Base-by-base conservation (phyloP, 2,888 invertebrate genomes). In the Xiphydria camelus region DNA sequence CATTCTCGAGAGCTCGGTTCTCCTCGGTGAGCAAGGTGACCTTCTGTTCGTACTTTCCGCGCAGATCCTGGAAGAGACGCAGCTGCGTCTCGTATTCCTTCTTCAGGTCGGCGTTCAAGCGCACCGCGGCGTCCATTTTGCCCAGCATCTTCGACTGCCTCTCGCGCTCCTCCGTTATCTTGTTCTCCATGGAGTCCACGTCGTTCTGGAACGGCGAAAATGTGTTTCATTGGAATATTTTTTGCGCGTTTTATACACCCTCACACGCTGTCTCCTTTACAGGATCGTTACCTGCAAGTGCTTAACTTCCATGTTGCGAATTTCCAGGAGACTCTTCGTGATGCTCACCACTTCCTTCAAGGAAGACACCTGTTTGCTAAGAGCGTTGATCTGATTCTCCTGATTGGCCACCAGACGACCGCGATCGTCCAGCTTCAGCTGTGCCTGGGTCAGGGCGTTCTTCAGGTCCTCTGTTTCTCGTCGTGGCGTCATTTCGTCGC, bases 341-440 rank as follows among this genome's bases (percentile, higher is more conserved):
- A 91, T 89, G 6, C 80, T 76, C n/a, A 89, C 83, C 32, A 91
- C 90, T 65, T 91, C 90, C 68, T 89, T 90, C 21, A 91, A 77
- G 1, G 90, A 88, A 29, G 82, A 79, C 4, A 89, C 86, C 73
- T 91, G 89, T 4, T 82, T 82, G 19, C 78, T 82, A 35, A 88
- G 73, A 0, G 89, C 89, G 47, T 82, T 82, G 41, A 90, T 88
- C 73, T 90, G 89, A 54, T 87, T 78, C 66, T 91, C 90, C 65
- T 90, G 88, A 68, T 88, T 88, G 0, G 53, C 50, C 2, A 68
- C 58, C 0, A 62, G 45, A 1, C 68, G 65, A 25, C 55, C 61
- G 2, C 66, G 65, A 20, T 71, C 73, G 6, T 64, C 61, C 4
- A 72, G 55, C 41, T 66, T 63, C 7, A 62, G 36, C 31, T 71